These are phyloP conservation scores for Meganola albula DNA, from an alignment of 2,888 invertebrate genomes.

Conservation along the genomic window DNA sequence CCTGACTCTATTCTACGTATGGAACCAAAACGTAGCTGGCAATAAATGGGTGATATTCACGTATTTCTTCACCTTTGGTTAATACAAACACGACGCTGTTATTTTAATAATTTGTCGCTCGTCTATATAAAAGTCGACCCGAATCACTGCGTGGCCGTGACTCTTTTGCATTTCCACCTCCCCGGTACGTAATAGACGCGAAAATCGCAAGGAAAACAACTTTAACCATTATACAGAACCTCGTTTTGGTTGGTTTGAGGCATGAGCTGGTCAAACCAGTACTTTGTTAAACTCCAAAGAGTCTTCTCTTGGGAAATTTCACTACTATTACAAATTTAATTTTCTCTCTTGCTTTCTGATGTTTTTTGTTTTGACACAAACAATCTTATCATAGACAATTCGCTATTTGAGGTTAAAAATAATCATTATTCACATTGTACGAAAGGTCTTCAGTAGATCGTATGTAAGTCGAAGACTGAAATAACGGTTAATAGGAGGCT, in stretches of 20 bases:
- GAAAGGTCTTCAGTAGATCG: no score
- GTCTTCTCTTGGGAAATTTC: background rate
- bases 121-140: conserved; percentile 12
- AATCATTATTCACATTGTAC: no score
- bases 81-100: no score
- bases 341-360: background rate
- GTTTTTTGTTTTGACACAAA: background rate
- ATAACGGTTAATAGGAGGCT: no score
- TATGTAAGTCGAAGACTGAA: no score
- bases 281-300: background rate
- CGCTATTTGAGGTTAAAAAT: no score
- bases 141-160: conserved; percentile 20
- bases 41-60: no score
- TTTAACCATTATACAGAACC: conserved; percentile 43
- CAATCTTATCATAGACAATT: no score
- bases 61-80: no score
- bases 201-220: conserved; percentile 48
- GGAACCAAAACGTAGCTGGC: no score
- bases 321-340: background rate
- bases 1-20: no score
- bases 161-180: conserved; percentile 38
- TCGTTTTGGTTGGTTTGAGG: conserved; percentile 13
- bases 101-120: no score
- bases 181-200: conserved; percentile 36
- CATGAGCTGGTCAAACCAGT: conserved; percentile 8